Percentiles rank a stretch among this genome's conserved stretches.
Evolutionary conservation across 2,113 vertebrate species (phyloP).

Genomic region (Hemiscyllium ocellatum): DNA sequence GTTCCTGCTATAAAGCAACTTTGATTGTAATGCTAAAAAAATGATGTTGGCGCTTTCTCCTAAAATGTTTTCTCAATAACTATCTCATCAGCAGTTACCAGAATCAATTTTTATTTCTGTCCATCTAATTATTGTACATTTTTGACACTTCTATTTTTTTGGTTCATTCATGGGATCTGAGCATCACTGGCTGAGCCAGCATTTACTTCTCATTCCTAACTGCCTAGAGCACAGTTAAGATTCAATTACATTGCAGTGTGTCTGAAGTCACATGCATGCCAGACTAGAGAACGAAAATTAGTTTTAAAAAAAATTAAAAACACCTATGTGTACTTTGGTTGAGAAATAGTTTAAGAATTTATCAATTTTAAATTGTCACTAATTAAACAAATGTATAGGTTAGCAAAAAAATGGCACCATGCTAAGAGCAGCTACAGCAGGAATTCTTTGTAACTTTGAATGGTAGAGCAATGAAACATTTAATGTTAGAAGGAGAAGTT

Average conservation of each 20-base stretch:
- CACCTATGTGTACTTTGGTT: not conserved
- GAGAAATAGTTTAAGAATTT: not conserved
- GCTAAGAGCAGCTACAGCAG: not conserved
- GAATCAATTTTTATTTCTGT: not conserved
- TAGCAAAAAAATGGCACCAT: not conserved
- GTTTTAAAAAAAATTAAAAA: too few relatives aligned
- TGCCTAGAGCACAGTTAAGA: too few relatives aligned
- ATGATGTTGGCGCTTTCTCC: not conserved
- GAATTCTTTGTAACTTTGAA: not conserved
- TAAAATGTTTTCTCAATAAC: not conserved
- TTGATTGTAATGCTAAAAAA: not conserved
- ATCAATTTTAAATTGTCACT: not conserved
- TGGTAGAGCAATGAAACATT: not conserved
- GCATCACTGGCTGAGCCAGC: too few relatives aligned
- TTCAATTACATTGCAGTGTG: too few relatives aligned
- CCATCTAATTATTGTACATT: not conserved
- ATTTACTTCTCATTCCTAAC: too few relatives aligned
- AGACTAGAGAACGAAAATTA: too few relatives aligned
- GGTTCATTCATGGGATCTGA: too few relatives aligned
- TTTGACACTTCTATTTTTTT: not conserved
- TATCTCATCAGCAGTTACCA: not conserved
- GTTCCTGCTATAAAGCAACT: not conserved
- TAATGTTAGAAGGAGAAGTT: not conserved
- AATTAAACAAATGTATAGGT: not conserved
- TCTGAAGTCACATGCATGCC: too few relatives aligned